These are phyloP conservation scores for Gadopsis bispinosus DNA, from an alignment of 2,797 vertebrate genomes.

Conservation along the genomic window DNA sequence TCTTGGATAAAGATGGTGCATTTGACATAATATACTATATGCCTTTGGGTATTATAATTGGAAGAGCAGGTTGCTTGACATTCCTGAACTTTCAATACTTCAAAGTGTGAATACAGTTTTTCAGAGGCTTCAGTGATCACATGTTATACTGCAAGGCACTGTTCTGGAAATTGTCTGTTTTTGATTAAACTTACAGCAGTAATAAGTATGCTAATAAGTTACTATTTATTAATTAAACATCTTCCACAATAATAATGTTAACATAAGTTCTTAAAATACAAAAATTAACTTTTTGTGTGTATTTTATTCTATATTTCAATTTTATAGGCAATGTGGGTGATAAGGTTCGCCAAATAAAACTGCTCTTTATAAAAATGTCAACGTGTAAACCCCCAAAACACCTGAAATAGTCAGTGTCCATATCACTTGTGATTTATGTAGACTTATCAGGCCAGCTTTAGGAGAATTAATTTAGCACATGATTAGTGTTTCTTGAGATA, in stretches of 20 bases:
- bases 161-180: conserved; percentile 2
- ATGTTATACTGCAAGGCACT: not conserved
- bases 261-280: not conserved
- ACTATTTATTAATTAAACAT: not conserved
- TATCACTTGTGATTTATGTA: not conserved
- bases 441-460: not conserved
- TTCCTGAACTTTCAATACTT: not conserved
- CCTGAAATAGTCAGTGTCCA: not conserved
- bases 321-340: not conserved
- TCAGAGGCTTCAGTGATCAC: not conserved
- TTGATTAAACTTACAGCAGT: not conserved
- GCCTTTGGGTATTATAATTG: not conserved
- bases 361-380: not conserved
- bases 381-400: not conserved
- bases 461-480: not conserved
- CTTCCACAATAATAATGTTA: not conserved
- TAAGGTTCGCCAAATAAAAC: not conserved
- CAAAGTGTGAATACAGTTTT: not conserved
- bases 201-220: not conserved
- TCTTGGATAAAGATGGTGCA: not conserved
- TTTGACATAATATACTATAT: not conserved
- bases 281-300: not conserved
- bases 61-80: not conserved
- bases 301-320: not conserved
- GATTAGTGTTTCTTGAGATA: not conserved